These are phyloP conservation scores for Rhagoletis zephyria DNA, from an alignment of 1,140 invertebrate genomes.

Conservation along the genomic window DNA sequence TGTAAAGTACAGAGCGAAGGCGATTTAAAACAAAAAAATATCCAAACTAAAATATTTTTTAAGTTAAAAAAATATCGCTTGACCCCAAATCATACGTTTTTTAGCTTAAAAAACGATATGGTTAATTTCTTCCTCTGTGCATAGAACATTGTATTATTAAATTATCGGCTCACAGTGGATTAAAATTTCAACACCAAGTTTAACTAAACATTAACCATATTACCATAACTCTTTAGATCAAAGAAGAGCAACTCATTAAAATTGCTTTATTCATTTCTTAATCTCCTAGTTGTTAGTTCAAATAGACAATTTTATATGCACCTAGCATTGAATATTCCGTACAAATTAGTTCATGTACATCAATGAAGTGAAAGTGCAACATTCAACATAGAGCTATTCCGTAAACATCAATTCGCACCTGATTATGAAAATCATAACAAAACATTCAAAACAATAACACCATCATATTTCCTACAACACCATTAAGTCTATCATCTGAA, in stretches of 20 bases:
- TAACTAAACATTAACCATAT: neutral
- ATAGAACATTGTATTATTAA: neutral
- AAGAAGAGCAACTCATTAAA: neutral
- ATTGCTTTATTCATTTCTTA: neutral
- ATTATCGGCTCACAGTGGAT: no score
- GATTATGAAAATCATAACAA: constrained; percentile 20
- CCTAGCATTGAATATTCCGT: no score
- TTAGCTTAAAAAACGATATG: no score
- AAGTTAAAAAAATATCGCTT: no score
- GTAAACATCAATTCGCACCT: neutral
- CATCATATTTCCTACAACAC: neutral
- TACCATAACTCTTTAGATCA: neutral
- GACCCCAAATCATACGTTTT: no score
- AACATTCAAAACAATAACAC: neutral
- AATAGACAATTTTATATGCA: neutral
- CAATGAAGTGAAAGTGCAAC: neutral
- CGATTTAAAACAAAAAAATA: no score
- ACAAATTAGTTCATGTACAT: no score
- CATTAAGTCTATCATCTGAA: neutral
- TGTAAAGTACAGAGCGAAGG: no score
- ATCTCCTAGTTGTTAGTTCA: neutral
- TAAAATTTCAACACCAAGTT: neutral
- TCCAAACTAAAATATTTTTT: no score
- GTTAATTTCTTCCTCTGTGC: no score
- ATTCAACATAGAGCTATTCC: neutral